Evolutionary conservation across 2,888 invertebrate species (phyloP).

Genomic region (Eupithecia dodoneata): DNA sequence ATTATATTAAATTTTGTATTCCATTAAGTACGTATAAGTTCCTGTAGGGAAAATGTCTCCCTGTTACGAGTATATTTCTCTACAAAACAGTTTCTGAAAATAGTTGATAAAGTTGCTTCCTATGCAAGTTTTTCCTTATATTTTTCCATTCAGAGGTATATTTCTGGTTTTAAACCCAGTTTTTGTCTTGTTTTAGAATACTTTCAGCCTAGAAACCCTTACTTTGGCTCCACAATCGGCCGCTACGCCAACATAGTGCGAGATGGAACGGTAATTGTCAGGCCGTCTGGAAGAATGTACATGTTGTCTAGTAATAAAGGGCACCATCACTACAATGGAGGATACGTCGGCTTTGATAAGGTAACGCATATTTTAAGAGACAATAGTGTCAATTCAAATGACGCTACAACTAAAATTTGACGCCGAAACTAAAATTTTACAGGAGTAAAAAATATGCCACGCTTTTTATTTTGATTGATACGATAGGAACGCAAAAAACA

Average conservation of each 20-base stretch:
- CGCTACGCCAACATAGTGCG: conserved; percentile 93
- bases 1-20: no score
- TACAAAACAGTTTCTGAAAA: no score
- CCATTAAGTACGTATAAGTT: no score
- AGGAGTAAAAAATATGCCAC: no score
- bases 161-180: background rate
- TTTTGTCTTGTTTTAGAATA: conserved; percentile 83
- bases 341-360: conserved; percentile 92
- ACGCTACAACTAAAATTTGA: no score
- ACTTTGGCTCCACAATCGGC: conserved; percentile 95
- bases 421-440: no score
- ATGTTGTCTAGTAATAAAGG: conserved; percentile 89
- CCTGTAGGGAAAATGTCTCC: no score
- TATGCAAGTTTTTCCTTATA: no score
- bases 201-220: conserved; percentile 87
- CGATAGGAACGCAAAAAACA: background rate
- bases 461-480: no score
- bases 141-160: no score
- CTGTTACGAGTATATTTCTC: no score
- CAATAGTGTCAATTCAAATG: background rate
- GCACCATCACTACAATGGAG: conserved; percentile 92
- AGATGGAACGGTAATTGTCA: conserved; percentile 87
- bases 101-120: no score
- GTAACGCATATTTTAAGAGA: conserved; percentile 45
- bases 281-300: conserved; percentile 85